These are phyloP conservation scores for Chrysochloris asiatica DNA, from an alignment of 2,113 vertebrate genomes.

Conservation along the genomic window DNA sequence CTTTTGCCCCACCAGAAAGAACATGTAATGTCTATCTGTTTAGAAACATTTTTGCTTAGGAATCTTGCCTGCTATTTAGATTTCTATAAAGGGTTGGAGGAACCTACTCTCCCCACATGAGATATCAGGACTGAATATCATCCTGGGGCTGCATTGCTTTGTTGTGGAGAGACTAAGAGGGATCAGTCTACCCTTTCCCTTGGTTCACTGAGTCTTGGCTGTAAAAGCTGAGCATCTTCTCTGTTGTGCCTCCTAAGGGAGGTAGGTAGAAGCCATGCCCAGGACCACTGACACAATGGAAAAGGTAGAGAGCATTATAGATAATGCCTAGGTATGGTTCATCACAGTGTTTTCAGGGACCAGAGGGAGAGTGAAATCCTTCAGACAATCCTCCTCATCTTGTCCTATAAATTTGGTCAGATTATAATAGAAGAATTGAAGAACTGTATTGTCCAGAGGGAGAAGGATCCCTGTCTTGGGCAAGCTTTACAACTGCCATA, in stretches of 20 bases:
- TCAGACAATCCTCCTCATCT: neutral
- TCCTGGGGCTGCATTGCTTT: neutral
- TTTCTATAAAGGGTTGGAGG: neutral
- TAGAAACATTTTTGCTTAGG: neutral
- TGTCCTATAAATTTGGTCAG: neutral
- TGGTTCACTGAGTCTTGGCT: neutral
- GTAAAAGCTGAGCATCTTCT: neutral
- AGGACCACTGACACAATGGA: neutral
- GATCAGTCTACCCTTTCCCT: neutral
- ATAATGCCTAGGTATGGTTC: neutral
- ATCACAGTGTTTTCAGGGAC: neutral
- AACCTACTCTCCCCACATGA: neutral
- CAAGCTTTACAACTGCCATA: neutral
- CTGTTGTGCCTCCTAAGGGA: neutral
- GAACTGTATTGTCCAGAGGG: neutral
- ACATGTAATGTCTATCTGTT: neutral
- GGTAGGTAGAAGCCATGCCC: neutral
- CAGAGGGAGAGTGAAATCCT: neutral
- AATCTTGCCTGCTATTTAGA: neutral
- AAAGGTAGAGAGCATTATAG: neutral
- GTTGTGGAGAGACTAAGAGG: neutral
- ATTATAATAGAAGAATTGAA: neutral
- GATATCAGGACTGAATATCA: neutral
- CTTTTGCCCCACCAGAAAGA: neutral
- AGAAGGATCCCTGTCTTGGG: neutral